Evolutionary conservation across 30 jellyfish, hydroid and myxozoan species (phyloP), one percentile per base, ranked within the genome.

Genomic region (Euphysa ruthae): DNA sequence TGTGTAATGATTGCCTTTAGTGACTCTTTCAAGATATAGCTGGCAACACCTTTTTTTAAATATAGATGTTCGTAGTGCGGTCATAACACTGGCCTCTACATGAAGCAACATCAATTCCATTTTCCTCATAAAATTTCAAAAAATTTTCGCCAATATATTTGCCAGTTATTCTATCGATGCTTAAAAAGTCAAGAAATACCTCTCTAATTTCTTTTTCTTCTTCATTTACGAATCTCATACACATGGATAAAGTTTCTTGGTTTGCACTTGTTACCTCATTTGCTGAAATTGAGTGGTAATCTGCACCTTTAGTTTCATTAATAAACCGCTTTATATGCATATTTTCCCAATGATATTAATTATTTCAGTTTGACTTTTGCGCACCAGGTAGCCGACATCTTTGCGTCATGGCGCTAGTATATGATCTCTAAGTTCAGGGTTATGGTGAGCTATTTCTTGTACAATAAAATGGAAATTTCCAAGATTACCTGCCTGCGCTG

Each of bases 51-150:
- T 8, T 38, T 38, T 38, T 38, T 38, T 38, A 38, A 12, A 38
- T 12, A 38, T 38, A 8, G 52, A 38, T 38, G 52, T 38, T 38
- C n/a, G 52, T 12, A 8, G 52, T n/a, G 52, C 52, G 14, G n/a
- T 38, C 52, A n/a, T 38, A 38, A 38, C 52, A 38, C 52, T 38
- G 52, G 52, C 52, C 52, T 38, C 52, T 38, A 38, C n/a, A n/a
- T n/a, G n/a, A n/a, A n/a, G n/a, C n/a, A n/a, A n/a, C n/a, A n/a
- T n/a, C n/a, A n/a, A n/a, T n/a, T n/a, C n/a, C n/a, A n/a, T n/a
- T n/a, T n/a, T n/a, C n/a, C n/a, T n/a, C n/a, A n/a, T n/a, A n/a
- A n/a, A n/a, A n/a, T 38, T 38, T 38, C 52, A 38, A 8, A 12
- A 38, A 38, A n/a, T n/a, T 38, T 38, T 38, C 52, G 12, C 52